A percentile compares a stretch with the other conserved stretches of the same genome.
These are phyloP conservation scores for Ageneiosus marmoratus DNA, from an alignment of 2,113 vertebrate genomes.

Conservation along the genomic window DNA sequence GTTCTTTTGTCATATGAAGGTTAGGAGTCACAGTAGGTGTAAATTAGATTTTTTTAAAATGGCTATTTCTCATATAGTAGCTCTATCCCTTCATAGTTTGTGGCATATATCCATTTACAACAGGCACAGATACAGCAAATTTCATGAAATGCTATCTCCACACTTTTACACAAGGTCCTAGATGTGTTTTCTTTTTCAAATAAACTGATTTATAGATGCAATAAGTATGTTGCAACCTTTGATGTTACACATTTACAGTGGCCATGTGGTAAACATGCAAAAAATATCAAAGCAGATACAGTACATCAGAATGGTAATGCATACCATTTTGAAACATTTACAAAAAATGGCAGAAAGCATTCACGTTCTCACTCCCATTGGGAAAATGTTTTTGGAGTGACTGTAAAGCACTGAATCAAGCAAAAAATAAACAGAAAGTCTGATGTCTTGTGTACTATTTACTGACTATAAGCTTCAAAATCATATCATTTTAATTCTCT, in stretches of 20 bases:
- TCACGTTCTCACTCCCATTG: slow-evolving; percentile 1
- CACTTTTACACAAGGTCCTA: background rate
- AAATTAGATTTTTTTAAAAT: background rate
- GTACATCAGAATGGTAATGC: background rate
- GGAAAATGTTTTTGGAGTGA: slow-evolving; percentile 40
- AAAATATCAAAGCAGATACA: slow-evolving; percentile 12
- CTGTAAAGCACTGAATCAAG: background rate
- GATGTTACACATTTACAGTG: background rate
- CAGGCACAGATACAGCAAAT: no score
- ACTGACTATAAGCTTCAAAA: background rate
- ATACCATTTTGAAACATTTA: background rate
- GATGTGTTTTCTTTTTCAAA: background rate
- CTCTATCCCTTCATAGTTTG: background rate
- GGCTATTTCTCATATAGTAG: background rate
- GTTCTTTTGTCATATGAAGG: background rate
- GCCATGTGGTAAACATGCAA: slow-evolving; percentile 18
- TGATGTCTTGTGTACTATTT: background rate
- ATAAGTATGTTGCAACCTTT: no score
- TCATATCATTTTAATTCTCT: background rate
- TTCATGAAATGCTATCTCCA: background rate
- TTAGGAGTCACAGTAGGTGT: background rate
- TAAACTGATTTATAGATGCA: no score
- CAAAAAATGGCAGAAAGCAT: slow-evolving; percentile 1
- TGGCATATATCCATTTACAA: background rate
- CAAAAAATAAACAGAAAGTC: background rate